A percentile compares a stretch with the other conserved stretches of the same genome.
Conservation (phyloP, 2,888 invertebrate species). For the Metacarcinus magister region DNA sequence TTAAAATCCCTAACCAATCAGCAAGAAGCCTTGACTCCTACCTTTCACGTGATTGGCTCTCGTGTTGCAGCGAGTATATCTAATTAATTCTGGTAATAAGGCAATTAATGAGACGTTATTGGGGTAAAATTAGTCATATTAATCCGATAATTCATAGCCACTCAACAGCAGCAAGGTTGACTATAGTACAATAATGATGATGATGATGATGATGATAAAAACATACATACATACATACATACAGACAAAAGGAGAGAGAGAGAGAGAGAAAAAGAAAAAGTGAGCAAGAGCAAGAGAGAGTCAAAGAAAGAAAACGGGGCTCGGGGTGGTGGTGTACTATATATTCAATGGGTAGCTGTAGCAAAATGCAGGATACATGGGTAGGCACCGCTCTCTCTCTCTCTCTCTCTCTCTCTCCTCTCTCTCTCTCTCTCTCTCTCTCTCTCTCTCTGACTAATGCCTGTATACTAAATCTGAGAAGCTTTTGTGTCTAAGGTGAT, state of each 20-base stretch:
- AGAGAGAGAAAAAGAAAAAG: background rate
- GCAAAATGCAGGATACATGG: background rate
- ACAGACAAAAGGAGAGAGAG: background rate
- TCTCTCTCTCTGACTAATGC: too few species aligned
- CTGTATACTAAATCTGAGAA: too few species aligned
- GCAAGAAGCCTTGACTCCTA: background rate
- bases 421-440: too few species aligned
- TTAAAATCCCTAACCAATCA: background rate
- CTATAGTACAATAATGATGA: too few species aligned
- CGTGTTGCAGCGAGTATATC: background rate
- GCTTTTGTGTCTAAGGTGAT: too few species aligned
- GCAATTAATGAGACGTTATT: background rate
- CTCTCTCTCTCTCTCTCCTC: background rate
- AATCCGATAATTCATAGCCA: background rate
- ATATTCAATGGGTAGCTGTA: background rate
- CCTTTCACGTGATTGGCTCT: background rate
- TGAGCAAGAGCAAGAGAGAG: background rate
- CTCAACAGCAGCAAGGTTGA: background rate
- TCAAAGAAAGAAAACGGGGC: too few species aligned
- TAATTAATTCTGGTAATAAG: background rate
- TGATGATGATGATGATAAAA: too few species aligned
- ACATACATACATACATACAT: too few species aligned
- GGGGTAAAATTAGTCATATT: background rate
- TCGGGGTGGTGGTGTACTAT: background rate
- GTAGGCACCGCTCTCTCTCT: background rate